Conservation (phyloP, 2,888 invertebrate genomes). For the Nomada hirtipes region DNA sequence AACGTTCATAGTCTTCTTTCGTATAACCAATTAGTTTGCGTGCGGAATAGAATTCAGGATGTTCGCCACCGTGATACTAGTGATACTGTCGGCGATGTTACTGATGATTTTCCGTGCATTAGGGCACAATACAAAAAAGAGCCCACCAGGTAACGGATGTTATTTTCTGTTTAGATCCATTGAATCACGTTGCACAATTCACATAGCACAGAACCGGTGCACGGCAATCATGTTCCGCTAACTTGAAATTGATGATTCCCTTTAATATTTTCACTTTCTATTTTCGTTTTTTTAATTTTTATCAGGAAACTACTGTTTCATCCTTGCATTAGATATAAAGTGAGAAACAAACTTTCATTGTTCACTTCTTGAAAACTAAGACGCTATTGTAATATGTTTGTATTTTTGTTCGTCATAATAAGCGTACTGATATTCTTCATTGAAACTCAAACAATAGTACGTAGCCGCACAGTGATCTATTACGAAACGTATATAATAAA, state of each 20-base stretch:
- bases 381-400: too few relatives aligned
- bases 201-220: background rate
- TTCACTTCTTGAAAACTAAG: background rate
- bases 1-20: background rate
- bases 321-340: background rate
- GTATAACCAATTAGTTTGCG: background rate
- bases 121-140: background rate
- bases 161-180: background rate
- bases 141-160: slow-evolving; percentile 62
- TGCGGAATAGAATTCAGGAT: slow-evolving; percentile 3
- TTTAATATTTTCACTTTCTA: background rate
- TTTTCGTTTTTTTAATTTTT: background rate
- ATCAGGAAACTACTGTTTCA: background rate
- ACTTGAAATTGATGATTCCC: background rate
- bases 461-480: too few relatives aligned
- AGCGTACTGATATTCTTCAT: background rate
- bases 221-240: background rate
- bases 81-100: slow-evolving; percentile 24
- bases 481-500: too few relatives aligned
- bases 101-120: background rate
- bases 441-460: background rate
- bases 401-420: too few relatives aligned
- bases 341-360: background rate
- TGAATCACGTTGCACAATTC: background rate
- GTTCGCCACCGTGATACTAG: slow-evolving; percentile 14